Conservation (phyloP, 2,888 invertebrate genomes). For the Ormyrus rosae region DNA sequence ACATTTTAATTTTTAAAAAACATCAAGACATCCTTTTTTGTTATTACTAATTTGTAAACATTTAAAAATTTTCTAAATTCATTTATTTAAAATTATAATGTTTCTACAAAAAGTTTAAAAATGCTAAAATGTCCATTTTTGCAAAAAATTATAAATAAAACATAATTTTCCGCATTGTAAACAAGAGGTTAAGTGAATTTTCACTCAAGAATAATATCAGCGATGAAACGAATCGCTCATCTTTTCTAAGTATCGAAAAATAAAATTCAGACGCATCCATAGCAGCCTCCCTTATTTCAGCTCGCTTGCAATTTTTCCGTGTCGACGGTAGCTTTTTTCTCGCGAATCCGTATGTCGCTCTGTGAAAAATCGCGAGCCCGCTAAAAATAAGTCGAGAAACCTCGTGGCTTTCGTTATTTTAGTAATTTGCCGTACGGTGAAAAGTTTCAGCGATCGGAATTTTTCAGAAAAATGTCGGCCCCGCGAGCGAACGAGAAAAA, state of each 20-base stretch:
- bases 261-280: slow-evolving; percentile 50
- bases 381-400: slow-evolving; percentile 65
- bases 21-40: too few species aligned
- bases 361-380: slow-evolving; percentile 53
- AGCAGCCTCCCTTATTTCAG: slow-evolving; percentile 37
- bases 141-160: slow-evolving; percentile 10
- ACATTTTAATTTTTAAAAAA: background rate
- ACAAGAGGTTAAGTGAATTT: background rate
- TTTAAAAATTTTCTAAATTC: too few species aligned
- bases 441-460: slow-evolving; percentile 56
- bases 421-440: slow-evolving; percentile 25
- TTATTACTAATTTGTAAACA: too few species aligned
- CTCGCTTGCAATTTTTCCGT: slow-evolving; percentile 35
- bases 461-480: slow-evolving; percentile 72
- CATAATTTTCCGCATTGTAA: background rate
- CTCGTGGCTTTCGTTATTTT: slow-evolving; percentile 53
- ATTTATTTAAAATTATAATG: too few species aligned
- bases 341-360: slow-evolving; percentile 35
- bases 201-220: background rate
- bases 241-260: slow-evolving; percentile 26
- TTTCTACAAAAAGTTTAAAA: too few species aligned
- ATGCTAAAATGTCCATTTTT: background rate
- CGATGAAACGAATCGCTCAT: background rate
- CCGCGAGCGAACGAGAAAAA: slow-evolving; percentile 71
- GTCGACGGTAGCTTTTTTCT: slow-evolving; percentile 13